Evolutionary conservation across 2,888 invertebrate genomes (phyloP), one percentile per base, ranked within the genome.

Genomic region (Drosophila niveifrons): DNA sequence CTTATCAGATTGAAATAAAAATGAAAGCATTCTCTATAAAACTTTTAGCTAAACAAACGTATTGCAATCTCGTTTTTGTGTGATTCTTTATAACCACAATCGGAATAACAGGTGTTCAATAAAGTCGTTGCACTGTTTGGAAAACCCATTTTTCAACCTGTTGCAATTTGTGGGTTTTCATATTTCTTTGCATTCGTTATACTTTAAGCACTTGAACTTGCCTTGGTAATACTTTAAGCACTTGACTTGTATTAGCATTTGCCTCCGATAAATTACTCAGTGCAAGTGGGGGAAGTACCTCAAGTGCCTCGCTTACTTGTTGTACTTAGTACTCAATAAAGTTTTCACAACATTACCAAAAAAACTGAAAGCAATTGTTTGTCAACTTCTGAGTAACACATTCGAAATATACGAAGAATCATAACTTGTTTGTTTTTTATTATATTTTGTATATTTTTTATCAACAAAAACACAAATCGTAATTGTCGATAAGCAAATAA

Each of bases 401-500:
- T 62, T 67, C 48, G 65, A 80, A 88, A 86, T 69, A 67, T 50
- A 31, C 47, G 36, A 47, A 46, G 68, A 74, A 58, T 81, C 70
- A 85, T 50, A 44, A 6, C n/a, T 62, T 85, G 67, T 68, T 74
- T 36, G 15, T 11, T 46, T 46, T 31, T n/a, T 3, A 36, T 46
- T 31, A 9, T 3, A 36, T 11, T 13, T 7, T 28, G 29, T n/a
- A 3, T n/a, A 11, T 17, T n/a, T 28, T 29, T 53, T 51, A 53
- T 41, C 61, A 61, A 53, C 29, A 8, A 15, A 36, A 10, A 18
- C n/a, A 50, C 29, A 50, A 62, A 39, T 59, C 39, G 39, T 44
- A 41, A 52, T 53, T 50, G 82, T 2, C n/a, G 64, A 88, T 88
- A 80, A 86, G 77, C 65, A 86, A 82, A 88, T 66, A 72, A 15